These are phyloP conservation scores for Desoria tigrina DNA, from an alignment of 2,888 invertebrate genomes.

Conservation along the genomic window DNA sequence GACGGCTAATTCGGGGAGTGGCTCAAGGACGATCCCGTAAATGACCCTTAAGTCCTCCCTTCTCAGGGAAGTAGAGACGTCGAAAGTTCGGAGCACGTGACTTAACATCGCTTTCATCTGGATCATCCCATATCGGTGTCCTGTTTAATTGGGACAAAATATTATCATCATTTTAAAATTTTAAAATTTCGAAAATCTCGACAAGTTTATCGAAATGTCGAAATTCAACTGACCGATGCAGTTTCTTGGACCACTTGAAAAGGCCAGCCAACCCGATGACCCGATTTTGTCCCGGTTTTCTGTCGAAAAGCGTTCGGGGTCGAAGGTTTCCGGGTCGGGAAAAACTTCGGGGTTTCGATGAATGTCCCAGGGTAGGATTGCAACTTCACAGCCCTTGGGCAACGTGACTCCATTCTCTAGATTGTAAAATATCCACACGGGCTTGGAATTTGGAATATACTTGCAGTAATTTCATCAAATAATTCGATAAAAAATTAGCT, in stretches of 20 bases:
- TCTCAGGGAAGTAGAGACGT: background rate
- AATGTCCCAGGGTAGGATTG: background rate
- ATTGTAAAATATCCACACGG: constrained; percentile 2
- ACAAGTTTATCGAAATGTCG: background rate
- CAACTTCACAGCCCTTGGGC: background rate
- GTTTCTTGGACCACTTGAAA: constrained; percentile 4
- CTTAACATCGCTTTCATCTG: constrained; percentile 6
- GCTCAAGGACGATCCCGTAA: constrained; percentile 15
- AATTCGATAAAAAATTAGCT: background rate
- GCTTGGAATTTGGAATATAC: background rate
- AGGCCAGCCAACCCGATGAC: background rate
- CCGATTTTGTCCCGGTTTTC: background rate
- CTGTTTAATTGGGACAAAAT: background rate
- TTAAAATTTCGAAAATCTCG: too few relatives aligned
- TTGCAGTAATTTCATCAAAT: background rate
- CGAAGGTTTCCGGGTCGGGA: constrained; percentile 3
- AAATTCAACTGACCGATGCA: constrained; percentile 7
- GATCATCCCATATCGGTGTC: constrained; percentile 10
- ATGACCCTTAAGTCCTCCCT: background rate
- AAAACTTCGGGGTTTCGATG: constrained; percentile 3
- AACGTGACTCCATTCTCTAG: background rate
- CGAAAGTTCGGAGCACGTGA: constrained; percentile 8
- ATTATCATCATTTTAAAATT: background rate
- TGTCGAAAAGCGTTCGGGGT: background rate
- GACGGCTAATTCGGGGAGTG: too few relatives aligned